These are phyloP conservation scores for Arothron firmamentum DNA, from an alignment of 2,113 vertebrate genomes.

Conservation along the genomic window DNA sequence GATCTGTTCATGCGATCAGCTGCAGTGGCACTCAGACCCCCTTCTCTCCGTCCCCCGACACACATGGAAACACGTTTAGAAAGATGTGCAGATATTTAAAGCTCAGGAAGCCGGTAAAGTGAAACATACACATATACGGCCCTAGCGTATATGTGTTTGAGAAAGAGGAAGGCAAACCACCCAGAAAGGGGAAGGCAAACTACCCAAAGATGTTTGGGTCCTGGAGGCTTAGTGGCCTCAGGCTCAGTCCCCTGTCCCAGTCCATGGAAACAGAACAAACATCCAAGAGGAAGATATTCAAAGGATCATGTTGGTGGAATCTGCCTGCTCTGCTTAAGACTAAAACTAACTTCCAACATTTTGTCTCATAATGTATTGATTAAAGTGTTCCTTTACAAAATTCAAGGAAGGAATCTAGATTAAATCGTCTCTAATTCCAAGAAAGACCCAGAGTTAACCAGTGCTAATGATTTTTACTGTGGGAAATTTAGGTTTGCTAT, in stretches of 20 bases:
- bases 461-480: conserved; percentile 26
- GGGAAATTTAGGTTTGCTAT: conserved; percentile 7
- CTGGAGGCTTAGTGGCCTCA: conserved; percentile 9
- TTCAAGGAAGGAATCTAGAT: conserved; percentile 40
- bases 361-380: conserved; percentile 49
- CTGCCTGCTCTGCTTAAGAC: conserved; percentile 24
- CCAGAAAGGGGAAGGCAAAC: conserved; percentile 8
- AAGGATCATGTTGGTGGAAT: conserved; percentile 30
- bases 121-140: too few relatives aligned
- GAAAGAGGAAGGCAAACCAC: too few relatives aligned
- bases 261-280: conserved; percentile 33
- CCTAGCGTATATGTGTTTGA: too few relatives aligned
- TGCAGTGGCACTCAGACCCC: conserved; percentile 8
- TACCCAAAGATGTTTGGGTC: conserved; percentile 9
- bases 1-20: conserved; percentile 26
- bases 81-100: not conserved
- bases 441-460: conserved; percentile 29
- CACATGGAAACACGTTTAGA: not conserved
- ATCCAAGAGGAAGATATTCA: conserved; percentile 24
- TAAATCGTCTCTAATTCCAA: conserved; percentile 29
- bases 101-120: conserved; percentile 1
- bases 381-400: conserved; percentile 26
- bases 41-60: too few relatives aligned
- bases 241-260: conserved; percentile 3
- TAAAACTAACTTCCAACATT: conserved; percentile 26